Percentiles rank a stretch among this genome's conserved stretches.
Evolutionary conservation across 2,888 invertebrate genomes (phyloP).

Genomic region (Amphimallon solstitiale): DNA sequence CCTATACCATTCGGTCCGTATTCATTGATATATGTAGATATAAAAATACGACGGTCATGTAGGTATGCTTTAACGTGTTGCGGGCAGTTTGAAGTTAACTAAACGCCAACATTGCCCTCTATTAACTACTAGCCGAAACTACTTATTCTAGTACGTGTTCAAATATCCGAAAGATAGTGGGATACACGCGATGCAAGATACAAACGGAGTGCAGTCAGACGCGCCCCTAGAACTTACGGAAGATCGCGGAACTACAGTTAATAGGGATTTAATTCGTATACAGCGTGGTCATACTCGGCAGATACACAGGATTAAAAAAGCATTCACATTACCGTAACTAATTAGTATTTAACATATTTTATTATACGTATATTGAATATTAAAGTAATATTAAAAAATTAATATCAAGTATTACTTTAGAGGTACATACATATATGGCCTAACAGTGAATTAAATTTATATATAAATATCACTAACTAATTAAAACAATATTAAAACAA

Average conservation of each 20-base stretch:
- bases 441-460: too few species aligned
- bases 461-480: too few species aligned
- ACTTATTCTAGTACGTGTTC: conserved; percentile 40
- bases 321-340: too few species aligned
- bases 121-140: conserved; percentile 56
- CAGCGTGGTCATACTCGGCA: too few species aligned
- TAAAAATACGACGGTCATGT: conserved; percentile 31
- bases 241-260: conserved; percentile 25
- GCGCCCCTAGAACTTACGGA: conserved; percentile 22
- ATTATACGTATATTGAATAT: too few species aligned
- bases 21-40: conserved; percentile 21
- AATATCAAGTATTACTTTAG: too few species aligned
- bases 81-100: conserved; percentile 28
- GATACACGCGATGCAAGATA: conserved; percentile 34
- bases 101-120: conserved; percentile 52
- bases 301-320: too few species aligned
- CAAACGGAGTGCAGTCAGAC: conserved; percentile 31
- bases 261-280: too few species aligned
- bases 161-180: conserved; percentile 14
- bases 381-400: too few species aligned
- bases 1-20: conserved; percentile 34
- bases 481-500: too few species aligned
- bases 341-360: too few species aligned
- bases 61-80: conserved; percentile 15
- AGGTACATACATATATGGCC: too few species aligned